Conservation (phyloP, 2,797 vertebrate genomes). For the Chloroceryle inda region DNA sequence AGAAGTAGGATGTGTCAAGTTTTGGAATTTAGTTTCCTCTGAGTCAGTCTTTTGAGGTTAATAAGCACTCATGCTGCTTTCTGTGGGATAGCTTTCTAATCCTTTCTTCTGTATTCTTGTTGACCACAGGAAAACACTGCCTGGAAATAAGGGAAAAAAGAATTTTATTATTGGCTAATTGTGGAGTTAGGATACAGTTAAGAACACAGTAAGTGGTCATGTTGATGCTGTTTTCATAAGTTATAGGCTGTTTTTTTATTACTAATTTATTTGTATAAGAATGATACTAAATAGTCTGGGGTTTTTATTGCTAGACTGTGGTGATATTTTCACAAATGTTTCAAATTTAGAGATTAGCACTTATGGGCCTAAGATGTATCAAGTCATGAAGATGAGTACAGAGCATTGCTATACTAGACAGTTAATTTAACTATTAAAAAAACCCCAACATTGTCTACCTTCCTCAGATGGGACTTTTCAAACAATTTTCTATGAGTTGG, state of each 20-base stretch:
- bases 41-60: constrained; percentile 66
- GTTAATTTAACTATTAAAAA: not conserved
- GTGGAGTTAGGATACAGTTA: not conserved
- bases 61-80: constrained; percentile 31
- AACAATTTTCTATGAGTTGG: not conserved
- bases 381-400: not conserved
- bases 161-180: constrained; percentile 48
- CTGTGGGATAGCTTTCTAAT: constrained; percentile 39
- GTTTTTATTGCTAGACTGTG: not conserved
- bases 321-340: constrained; percentile 6
- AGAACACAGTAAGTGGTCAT: not conserved
- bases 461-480: not conserved
- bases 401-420: not conserved
- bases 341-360: not conserved
- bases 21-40: constrained; percentile 52
- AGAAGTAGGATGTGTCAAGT: constrained; percentile 37
- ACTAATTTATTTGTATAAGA: constrained; percentile 25
- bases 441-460: not conserved
- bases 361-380: not conserved
- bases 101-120: constrained; percentile 3
- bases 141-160: constrained; percentile 10
- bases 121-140: not conserved
- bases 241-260: constrained; percentile 26
- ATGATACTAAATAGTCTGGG: not conserved
- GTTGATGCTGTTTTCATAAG: not conserved